phyloP scores from a whole-genome alignment of 2,888 invertebrate genomes.

The Apodemia zela region DNA sequence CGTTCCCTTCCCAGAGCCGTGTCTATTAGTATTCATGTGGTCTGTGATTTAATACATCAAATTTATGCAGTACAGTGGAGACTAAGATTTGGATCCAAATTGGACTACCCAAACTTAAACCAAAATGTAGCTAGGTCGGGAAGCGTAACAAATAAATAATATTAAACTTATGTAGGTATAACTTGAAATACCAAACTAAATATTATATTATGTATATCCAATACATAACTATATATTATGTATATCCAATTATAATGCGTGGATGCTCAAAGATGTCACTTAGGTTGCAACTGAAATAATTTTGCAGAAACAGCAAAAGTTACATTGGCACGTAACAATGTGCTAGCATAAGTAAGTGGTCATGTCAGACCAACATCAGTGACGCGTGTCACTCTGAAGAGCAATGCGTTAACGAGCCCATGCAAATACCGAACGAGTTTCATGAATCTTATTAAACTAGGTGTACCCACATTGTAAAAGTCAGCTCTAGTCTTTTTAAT shows the following conservation, averaged over 20 bases:
- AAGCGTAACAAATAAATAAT: no score
- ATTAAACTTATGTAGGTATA: no score
- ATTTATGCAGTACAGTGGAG: no score
- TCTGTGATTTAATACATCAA: no score
- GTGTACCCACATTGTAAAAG: neutral
- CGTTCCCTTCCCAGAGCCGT: no score
- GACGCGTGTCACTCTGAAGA: conserved; percentile 64
- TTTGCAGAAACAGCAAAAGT: conserved; percentile 25
- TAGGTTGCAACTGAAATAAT: conserved; percentile 27
- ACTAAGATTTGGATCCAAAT: no score
- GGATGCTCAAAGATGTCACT: conserved; percentile 25
- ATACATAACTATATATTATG: no score
- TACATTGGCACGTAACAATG: conserved; percentile 31
- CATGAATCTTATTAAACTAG: conserved; percentile 45
- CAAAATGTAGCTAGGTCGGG: no score
- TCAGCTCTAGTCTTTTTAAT: neutral
- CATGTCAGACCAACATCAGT: conserved; percentile 44
- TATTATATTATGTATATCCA: no score
- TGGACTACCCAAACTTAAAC: no score
- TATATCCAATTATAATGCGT: conserved; percentile 7
- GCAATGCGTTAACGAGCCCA: conserved; percentile 77
- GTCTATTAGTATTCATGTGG: no score
- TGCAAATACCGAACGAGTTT: conserved; percentile 63
- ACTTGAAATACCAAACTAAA: neutral
- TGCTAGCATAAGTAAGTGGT: conserved; percentile 35